Conservation (phyloP, 2,888 invertebrate species). For the Drosophila acutilabella region DNA sequence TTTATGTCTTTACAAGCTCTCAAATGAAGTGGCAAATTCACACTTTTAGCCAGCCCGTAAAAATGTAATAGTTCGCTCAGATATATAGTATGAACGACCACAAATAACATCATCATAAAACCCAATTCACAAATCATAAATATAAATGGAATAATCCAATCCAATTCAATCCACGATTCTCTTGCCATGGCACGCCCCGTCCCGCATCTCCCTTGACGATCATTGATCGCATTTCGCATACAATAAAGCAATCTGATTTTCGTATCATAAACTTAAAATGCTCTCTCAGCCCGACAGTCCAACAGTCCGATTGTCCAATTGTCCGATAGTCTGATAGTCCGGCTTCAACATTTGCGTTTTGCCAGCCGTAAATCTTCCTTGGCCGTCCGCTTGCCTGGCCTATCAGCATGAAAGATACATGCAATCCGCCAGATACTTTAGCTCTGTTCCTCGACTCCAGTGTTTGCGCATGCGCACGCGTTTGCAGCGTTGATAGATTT, state of each 20-base stretch:
- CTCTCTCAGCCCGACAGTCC: conserved; percentile 36
- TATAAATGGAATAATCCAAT: conserved; percentile 76
- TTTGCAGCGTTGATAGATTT: conserved; percentile 81
- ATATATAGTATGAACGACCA: conserved; percentile 36
- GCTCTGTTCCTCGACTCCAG: conserved; percentile 22
- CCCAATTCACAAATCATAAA: conserved; percentile 84
- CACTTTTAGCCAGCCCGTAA: conserved; percentile 75
- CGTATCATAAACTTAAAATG: conserved; percentile 77
- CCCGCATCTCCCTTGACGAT: conserved; percentile 28
- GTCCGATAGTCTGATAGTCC: conserved; percentile 11
- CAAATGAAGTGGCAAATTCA: conserved; percentile 83
- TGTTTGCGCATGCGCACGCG: conserved; percentile 79
- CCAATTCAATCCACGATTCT: conserved; percentile 22
- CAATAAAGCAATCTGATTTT: conserved; percentile 80
- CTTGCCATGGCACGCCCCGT: conserved; percentile 20
- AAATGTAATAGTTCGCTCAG: conserved; percentile 73
- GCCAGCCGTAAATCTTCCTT: conserved; percentile 74
- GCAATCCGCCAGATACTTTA: conserved; percentile 48
- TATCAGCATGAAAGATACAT: conserved; percentile 65
- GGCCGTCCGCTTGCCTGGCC: conserved; percentile 41
- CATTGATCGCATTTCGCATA: conserved; percentile 75
- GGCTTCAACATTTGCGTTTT: conserved; percentile 59
- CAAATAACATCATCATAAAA: conserved; percentile 82
- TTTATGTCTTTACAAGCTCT: conserved; percentile 76
- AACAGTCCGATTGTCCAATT: background rate